Evolutionary conservation across 30 jellyfish, hydroid and myxozoan genomes (phyloP), one percentile per base, ranked within the genome.

Genomic region (Turritopsis dohrnii): DNA sequence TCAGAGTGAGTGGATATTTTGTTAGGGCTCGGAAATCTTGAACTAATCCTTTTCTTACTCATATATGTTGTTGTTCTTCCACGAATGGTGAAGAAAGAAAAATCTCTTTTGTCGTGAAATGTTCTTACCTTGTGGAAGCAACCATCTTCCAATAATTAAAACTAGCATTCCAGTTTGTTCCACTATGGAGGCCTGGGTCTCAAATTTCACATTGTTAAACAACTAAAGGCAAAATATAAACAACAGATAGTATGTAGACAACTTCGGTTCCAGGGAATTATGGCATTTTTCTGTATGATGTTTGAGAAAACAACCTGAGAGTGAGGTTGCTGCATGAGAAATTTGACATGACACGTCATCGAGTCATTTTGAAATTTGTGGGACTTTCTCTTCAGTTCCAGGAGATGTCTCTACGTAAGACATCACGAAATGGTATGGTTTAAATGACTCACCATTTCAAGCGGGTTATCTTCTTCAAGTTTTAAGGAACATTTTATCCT

Each of bases 91-190:
- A 41, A 5, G 13, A 13, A 41, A 13, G 77, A 16, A 69, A 69
- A 5, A 69, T 21, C 9, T 21, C 8, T 1, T 69, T 69, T 69
- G 28, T 75, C n/a, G n/a, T n/a, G n/a, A 21, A 31, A 0, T 7
- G 17, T 28, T n/a, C 60, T 53, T 80, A 80, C 87, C 87, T 80
- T 65, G 79, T 16, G 99, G 99, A 1, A 94, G 88, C 27, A 94
- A 80, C 99, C 99, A 94, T 20, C 99, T 90, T 21, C 99, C 99
- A 28, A 94, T 86, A 71, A 94, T 94, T 74, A 94, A 84, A 72
- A 94, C 94, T 73, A 94, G 84, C 27, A 94, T 89, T 0, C 96
- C 99, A 8, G 99, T 94, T 69, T 94, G 99, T 60, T 94, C 99
- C 26, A 94, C 86, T 22, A 94, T 83, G 19, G 86, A 66, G 13